Conservation (phyloP, 2,888 invertebrate species). For the Rapana venosa region DNA sequence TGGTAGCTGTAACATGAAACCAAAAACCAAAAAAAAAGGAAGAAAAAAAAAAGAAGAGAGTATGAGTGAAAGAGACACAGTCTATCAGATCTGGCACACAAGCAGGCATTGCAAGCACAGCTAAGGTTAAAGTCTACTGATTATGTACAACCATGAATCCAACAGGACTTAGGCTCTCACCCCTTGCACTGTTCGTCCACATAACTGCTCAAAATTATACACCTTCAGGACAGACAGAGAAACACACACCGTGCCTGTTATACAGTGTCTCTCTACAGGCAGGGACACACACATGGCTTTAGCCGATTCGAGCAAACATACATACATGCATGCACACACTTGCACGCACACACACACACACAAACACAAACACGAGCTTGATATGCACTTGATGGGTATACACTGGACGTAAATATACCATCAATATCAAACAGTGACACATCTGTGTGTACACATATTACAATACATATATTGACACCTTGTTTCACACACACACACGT, state of each 20-base stretch:
- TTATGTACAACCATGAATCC: background rate
- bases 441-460: too few species aligned
- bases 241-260: background rate
- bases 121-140: conserved; percentile 3
- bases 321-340: background rate
- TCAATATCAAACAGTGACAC: too few species aligned
- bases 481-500: background rate
- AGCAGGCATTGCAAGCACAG: background rate
- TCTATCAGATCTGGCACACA: background rate
- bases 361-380: background rate
- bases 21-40: background rate
- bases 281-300: background rate
- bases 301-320: background rate
- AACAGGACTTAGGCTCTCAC: conserved; percentile 29
- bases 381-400: too few species aligned
- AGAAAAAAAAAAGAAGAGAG: background rate
- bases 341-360: background rate
- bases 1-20: too few species aligned
- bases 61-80: background rate
- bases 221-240: conserved; percentile 52
- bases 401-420: too few species aligned
- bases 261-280: background rate
- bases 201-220: conserved; percentile 52
- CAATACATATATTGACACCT: background rate
- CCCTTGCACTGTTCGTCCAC: conserved; percentile 42